phyloP scores from a whole-genome alignment of 2,888 invertebrate genomes.

The Pycnomerus fuliginosus region DNA sequence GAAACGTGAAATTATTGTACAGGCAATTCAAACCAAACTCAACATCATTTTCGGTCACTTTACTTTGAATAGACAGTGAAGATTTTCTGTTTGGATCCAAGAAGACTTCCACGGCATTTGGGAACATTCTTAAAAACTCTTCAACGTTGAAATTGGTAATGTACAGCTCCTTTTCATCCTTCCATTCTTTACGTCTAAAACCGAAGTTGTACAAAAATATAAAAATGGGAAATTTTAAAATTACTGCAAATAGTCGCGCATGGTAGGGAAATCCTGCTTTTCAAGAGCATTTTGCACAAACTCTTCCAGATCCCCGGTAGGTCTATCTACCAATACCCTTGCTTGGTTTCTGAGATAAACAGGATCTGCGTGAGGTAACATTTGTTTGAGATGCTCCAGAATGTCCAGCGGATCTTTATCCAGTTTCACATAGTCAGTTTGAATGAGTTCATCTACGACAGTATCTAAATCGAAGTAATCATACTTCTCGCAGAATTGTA shows the following conservation, averaged over 20 bases:
- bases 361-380: conserved; percentile 48
- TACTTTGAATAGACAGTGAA: conserved; percentile 29
- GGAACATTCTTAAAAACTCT: conserved; percentile 38
- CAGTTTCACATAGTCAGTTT: conserved; percentile 26
- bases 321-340: conserved; percentile 31
- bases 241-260: conserved; percentile 47
- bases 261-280: conserved; percentile 45
- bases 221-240: conserved; percentile 3
- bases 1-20: conserved; percentile 38
- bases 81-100: conserved; percentile 30
- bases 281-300: conserved; percentile 43
- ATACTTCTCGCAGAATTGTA: conserved; percentile 13
- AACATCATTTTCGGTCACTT: conserved; percentile 30
- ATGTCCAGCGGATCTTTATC: conserved; percentile 28
- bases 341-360: conserved; percentile 42
- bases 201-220: conserved; percentile 2
- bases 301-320: conserved; percentile 32
- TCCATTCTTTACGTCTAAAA: conserved; percentile 36
- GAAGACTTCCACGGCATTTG: conserved; percentile 39
- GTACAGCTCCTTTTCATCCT: conserved; percentile 33
- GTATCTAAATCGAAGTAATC: conserved; percentile 10
- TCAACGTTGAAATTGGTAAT: conserved; percentile 35
- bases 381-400: conserved; percentile 38
- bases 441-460: conserved; percentile 5
- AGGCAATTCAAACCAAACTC: conserved; percentile 37